These are phyloP conservation scores for Pristionchus arcanus DNA, from an alignment of 2,888 invertebrate species.

Conservation along the genomic window DNA sequence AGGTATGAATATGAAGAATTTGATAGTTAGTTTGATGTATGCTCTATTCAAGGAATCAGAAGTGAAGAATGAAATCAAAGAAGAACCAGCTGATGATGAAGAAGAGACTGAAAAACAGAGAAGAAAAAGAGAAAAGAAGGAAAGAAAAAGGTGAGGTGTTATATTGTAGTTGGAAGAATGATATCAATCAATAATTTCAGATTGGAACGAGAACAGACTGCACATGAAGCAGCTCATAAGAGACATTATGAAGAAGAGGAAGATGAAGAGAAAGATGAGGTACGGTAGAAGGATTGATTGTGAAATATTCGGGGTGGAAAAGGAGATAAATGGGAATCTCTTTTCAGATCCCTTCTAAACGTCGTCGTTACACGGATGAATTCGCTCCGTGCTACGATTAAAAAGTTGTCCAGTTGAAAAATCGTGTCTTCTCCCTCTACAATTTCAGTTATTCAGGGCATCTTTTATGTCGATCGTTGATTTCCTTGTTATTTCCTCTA, in stretches of 20 bases:
- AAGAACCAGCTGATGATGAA: conserved; percentile 48
- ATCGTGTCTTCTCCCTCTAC: neutral
- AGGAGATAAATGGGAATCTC: neutral
- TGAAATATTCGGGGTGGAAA: neutral
- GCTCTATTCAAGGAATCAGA: neutral
- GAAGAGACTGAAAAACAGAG: conserved; percentile 48
- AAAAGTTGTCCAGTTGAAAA: neutral
- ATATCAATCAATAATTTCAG: neutral
- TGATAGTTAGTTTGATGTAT: neutral
- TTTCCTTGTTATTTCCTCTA: neutral
- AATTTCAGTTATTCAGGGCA: neutral
- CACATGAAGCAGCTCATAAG: conserved; percentile 47
- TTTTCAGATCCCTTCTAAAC: conserved; percentile 1
- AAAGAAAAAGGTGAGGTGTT: conserved; percentile 50
- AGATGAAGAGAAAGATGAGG: conserved; percentile 48
- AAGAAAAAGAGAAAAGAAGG: conserved; percentile 56
- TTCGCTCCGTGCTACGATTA: conserved; percentile 41
- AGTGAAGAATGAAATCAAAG: conserved; percentile 51
- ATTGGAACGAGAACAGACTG: conserved; percentile 46
- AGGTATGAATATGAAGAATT: neutral
- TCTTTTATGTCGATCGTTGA: conserved; percentile 12
- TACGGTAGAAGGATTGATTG: neutral
- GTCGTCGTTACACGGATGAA: conserved; percentile 35
- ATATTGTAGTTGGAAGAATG: neutral
- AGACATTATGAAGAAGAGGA: conserved; percentile 51